These are phyloP conservation scores for Limosa lapponica DNA, from an alignment of 2,797 vertebrate genomes.

Conservation along the genomic window DNA sequence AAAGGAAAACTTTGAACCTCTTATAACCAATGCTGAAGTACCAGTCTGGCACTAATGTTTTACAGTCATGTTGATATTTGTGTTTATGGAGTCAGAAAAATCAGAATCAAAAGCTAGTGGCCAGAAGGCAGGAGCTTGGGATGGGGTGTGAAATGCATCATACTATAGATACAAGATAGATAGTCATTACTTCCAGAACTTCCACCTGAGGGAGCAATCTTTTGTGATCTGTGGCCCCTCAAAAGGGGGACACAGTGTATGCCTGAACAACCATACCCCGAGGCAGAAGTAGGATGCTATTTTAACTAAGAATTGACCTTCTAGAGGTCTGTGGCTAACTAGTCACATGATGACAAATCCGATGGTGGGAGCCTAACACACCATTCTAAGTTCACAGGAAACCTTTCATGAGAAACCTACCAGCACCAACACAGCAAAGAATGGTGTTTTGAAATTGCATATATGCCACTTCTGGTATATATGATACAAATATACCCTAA, in stretches of 20 bases:
- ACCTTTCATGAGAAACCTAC: not conserved
- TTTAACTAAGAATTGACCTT: not conserved
- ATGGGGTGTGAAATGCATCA: not conserved
- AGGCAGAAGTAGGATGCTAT: not conserved
- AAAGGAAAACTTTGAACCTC: not conserved
- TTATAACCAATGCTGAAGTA: not conserved
- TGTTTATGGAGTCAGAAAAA: not conserved
- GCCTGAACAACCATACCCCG: not conserved
- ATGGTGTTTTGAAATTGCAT: not conserved
- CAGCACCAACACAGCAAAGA: not conserved
- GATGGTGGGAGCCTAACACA: not conserved
- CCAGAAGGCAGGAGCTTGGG: not conserved
- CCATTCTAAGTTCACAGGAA: not conserved
- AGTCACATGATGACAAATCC: not conserved
- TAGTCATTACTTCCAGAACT: not conserved
- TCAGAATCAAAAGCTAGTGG: not conserved
- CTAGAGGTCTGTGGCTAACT: not conserved
- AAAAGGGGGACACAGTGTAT: not conserved
- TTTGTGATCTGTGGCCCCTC: not conserved
- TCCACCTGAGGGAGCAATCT: not conserved
- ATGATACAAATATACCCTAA: rapidly evolving
- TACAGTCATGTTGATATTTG: not conserved
- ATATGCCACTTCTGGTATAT: too few relatives aligned
- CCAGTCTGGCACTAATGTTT: not conserved
- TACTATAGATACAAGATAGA: not conserved